phyloP scores from a whole-genome alignment of 2,797 vertebrate species.

The Xiphorhynchus erythropygius region DNA sequence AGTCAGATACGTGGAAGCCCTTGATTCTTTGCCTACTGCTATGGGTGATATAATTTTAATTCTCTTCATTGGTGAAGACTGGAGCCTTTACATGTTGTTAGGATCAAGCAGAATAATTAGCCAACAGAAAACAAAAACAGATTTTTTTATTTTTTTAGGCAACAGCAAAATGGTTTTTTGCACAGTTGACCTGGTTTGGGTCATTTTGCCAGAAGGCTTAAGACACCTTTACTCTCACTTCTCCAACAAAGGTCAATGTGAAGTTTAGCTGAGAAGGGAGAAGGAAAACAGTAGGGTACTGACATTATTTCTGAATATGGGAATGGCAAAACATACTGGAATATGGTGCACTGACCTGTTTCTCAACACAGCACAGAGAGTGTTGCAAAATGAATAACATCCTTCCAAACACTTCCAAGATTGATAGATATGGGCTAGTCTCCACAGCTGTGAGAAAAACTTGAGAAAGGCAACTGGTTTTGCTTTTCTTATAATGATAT shows the following conservation, averaged over 20 bases:
- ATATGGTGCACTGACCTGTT: background rate
- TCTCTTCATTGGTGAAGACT: background rate
- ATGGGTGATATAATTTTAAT: background rate
- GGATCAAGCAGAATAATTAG: background rate
- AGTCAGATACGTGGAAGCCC: background rate
- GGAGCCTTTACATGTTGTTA: background rate
- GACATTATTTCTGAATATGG: background rate
- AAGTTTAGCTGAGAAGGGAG: background rate
- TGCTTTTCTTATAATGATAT: background rate
- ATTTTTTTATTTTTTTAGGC: background rate
- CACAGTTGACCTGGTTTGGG: background rate
- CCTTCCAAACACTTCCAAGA: background rate
- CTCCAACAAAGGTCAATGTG: background rate
- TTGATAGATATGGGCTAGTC: background rate
- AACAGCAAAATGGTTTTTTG: background rate
- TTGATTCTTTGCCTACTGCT: background rate
- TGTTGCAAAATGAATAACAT: background rate
- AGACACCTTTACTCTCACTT: background rate
- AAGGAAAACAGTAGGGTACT: background rate
- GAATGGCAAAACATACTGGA: background rate
- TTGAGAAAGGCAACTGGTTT: background rate
- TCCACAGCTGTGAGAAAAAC: background rate
- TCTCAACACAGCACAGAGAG: background rate
- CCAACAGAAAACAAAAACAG: background rate
- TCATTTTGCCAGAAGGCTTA: background rate